Percentiles rank a stretch among this genome's conserved stretches.
Conservation (phyloP, 92 coral and sea anemone genomes). For the Epizoanthus stellaris region DNA sequence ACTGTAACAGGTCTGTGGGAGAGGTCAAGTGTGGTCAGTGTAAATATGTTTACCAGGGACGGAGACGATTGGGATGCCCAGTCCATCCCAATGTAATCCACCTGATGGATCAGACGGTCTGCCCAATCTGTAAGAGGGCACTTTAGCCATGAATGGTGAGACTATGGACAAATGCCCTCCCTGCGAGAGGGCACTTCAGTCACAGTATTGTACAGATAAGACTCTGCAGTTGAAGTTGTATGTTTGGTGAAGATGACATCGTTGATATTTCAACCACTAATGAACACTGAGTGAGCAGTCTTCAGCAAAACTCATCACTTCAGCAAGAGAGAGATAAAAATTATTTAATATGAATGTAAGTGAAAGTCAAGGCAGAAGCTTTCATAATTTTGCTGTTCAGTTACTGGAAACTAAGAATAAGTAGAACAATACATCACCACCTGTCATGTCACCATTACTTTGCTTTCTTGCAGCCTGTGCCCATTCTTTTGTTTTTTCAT, state of each 20-base stretch:
- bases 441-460: too few species aligned
- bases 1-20: slow-evolving; percentile 61
- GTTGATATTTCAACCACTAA: not conserved
- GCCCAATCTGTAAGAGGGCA: slow-evolving; percentile 64
- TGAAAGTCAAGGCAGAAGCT: too few species aligned
- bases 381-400: too few species aligned
- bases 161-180: too few species aligned
- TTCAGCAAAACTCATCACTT: not conserved
- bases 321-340: too few species aligned
- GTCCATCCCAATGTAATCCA: slow-evolving; percentile 65
- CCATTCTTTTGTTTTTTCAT: too few species aligned
- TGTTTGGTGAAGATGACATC: not conserved
- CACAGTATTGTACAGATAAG: not conserved
- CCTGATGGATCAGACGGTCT: slow-evolving; percentile 66
- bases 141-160: slow-evolving; percentile 4
- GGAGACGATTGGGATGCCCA: slow-evolving; percentile 54
- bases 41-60: slow-evolving; percentile 58
- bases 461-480: too few species aligned
- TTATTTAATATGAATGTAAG: too few species aligned
- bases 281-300: not conserved
- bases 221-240: not conserved
- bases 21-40: slow-evolving; percentile 56
- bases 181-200: too few species aligned
- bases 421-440: too few species aligned
- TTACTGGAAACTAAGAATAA: too few species aligned